Evolutionary conservation across 2,113 vertebrate species (phyloP), one percentile per base, ranked within the genome.

Genomic region (Pangasianodon hypophthalmus): DNA sequence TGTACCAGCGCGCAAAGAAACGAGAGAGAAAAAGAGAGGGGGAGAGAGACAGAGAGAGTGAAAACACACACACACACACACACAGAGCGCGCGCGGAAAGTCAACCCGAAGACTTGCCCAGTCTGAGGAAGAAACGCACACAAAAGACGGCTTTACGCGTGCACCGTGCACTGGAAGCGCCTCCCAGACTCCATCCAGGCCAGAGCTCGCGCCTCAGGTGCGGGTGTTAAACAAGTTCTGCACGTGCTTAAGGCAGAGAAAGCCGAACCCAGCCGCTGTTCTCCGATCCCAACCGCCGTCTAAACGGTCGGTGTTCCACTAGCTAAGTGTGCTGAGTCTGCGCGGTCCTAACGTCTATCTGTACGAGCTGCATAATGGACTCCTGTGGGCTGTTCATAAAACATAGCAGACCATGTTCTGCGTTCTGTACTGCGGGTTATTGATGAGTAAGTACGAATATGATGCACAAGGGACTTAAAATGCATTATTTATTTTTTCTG

Each of bases 21-120:
- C 73, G 48, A 88, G 16, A 37, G n/a, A 85, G 60, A 84, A 50
- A 67, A 82, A 21, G 50, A 83, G 46, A 86, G n/a, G 58, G 52
- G 26, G 8, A 60, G 54, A 84, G 37, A 62, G 56, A 46, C 46
- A 73, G 71, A 73, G 69, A 73, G 69, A 37, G 37, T 9, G 64
- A n/a, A 14, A 8, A 21, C 58, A 58, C 19, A 1, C 32, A 32
- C 13, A 2, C 75, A 79, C 44, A 5, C 75, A 48, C 46, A 26
- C 46, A 41, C 44, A 32, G 37, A 37, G 7, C 71, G 69, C 62
- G 90, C 84, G 80, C 6, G 26, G 83, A 95, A 95, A 96, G 95
- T 95, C 93, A 89, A 87, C 92, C 85, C 69, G 89, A 92, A 94
- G 94, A 88, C 92, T 94, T 92, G 90, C 79, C 91, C 84, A 11